Conservation (phyloP, 2,888 invertebrate species). For the Eledona agricola region DNA sequence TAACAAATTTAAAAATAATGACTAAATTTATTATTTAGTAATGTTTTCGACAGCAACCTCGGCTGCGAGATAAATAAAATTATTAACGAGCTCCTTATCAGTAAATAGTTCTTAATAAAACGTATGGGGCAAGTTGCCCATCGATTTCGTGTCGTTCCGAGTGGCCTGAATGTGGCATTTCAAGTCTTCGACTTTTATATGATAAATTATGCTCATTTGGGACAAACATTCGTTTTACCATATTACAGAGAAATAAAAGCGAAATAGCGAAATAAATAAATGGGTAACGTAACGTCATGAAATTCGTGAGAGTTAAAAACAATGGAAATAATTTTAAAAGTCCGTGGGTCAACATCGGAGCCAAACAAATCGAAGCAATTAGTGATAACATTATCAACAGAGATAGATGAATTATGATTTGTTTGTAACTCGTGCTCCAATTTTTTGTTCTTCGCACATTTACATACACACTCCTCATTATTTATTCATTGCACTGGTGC, state of each 20-base stretch:
- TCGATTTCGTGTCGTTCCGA: not conserved
- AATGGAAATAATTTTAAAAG: slow-evolving; percentile 14
- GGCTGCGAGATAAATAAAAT: slow-evolving; percentile 16
- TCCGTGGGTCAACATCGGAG: slow-evolving; percentile 16
- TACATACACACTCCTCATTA: no score
- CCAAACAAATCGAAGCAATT: slow-evolving; percentile 11
- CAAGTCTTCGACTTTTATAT: no score
- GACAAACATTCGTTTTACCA: no score
- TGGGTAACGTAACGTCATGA: no score
- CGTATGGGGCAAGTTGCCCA: not conserved
- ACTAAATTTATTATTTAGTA: slow-evolving; percentile 24
- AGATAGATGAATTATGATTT: slow-evolving; percentile 19
- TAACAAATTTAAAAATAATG: slow-evolving; percentile 22
- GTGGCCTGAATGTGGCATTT: no score
- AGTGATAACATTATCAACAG: slow-evolving; percentile 24
- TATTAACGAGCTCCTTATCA: slow-evolving; percentile 14
- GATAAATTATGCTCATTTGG: no score
- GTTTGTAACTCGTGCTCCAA: slow-evolving; percentile 28
- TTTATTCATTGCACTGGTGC: no score
- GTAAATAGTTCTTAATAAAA: not conserved
- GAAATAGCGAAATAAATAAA: no score
- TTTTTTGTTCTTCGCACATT: no score
- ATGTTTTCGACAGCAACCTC: slow-evolving; percentile 23
- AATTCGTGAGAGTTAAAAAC: slow-evolving; percentile 6
- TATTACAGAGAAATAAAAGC: no score